Conservation (phyloP, 2,888 invertebrate species). For the Drosophila hawaiiensis region DNA sequence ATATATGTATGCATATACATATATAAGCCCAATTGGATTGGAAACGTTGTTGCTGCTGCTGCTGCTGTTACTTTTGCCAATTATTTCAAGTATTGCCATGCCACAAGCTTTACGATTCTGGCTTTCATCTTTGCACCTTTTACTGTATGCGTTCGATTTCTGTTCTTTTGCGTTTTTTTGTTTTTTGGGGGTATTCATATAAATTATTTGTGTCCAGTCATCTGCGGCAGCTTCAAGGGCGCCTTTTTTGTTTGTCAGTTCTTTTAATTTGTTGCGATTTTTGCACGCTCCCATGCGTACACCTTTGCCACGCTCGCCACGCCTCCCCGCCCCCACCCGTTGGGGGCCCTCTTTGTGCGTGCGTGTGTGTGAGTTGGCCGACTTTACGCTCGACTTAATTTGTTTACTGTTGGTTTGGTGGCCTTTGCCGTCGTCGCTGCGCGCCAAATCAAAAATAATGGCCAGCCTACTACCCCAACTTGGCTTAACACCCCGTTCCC, state of each 20-base stretch:
- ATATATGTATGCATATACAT: neutral
- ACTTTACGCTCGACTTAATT: constrained; percentile 79
- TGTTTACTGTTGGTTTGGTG: constrained; percentile 77
- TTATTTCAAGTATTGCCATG: constrained; percentile 28
- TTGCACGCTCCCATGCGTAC: constrained; percentile 63
- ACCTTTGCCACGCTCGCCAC: neutral
- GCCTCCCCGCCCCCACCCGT: neutral
- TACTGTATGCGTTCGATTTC: constrained; percentile 13
- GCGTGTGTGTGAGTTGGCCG: constrained; percentile 35
- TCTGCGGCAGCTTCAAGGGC: constrained; percentile 49
- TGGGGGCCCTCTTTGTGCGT: neutral
- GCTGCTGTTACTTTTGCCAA: constrained; percentile 24
- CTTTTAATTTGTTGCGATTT: constrained; percentile 79
- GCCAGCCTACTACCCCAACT: constrained; percentile 28
- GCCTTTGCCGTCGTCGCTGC: constrained; percentile 58
- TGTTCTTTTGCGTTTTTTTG: neutral
- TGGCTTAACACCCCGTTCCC: neutral
- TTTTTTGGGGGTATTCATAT: constrained; percentile 15
- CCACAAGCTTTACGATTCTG: neutral
- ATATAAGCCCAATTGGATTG: constrained; percentile 10
- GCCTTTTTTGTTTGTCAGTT: constrained; percentile 59
- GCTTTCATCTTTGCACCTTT: constrained; percentile 3
- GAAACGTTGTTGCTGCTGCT: constrained; percentile 8
- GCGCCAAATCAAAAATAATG: constrained; percentile 78
- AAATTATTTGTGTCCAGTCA: constrained; percentile 56